These are phyloP conservation scores for Enteromius argenteus DNA, from an alignment of 2,797 vertebrate species.

Conservation along the genomic window DNA sequence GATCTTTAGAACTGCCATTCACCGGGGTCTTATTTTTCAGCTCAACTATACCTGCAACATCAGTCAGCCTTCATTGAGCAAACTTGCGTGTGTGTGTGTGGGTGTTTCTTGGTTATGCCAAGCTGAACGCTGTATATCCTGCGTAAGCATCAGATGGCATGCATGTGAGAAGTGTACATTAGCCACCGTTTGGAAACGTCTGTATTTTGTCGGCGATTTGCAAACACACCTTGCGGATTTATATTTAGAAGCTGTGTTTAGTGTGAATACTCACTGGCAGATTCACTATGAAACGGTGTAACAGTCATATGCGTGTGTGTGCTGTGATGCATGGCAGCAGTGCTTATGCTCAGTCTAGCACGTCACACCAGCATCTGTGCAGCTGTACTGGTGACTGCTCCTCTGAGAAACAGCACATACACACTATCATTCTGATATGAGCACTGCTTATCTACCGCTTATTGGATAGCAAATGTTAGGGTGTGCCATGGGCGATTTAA, in stretches of 20 bases:
- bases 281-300: constrained; percentile 28
- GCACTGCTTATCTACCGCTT: background rate
- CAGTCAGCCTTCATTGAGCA: constrained; percentile 16
- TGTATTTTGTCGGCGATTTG: constrained; percentile 10
- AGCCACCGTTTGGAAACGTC: background rate
- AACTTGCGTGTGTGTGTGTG: constrained; percentile 9
- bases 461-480: constrained; percentile 23
- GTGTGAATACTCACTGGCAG: constrained; percentile 12
- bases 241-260: constrained; percentile 20
- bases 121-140: background rate
- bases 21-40: constrained; percentile 42
- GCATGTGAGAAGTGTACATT: constrained; percentile 31
- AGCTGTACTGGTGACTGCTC: constrained; percentile 63
- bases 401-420: constrained; percentile 52
- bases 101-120: constrained; percentile 32
- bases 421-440: constrained; percentile 3
- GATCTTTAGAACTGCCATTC: constrained; percentile 49
- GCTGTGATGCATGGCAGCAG: constrained; percentile 55
- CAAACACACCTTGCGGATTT: background rate
- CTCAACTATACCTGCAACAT: constrained; percentile 34
- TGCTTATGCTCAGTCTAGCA: constrained; percentile 65
- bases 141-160: constrained; percentile 4
- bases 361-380: constrained; percentile 64
- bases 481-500: background rate
- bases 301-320: constrained; percentile 35